Base-by-base conservation (phyloP, 2,113 vertebrate genomes). In the Notechis scutatus region DNA sequence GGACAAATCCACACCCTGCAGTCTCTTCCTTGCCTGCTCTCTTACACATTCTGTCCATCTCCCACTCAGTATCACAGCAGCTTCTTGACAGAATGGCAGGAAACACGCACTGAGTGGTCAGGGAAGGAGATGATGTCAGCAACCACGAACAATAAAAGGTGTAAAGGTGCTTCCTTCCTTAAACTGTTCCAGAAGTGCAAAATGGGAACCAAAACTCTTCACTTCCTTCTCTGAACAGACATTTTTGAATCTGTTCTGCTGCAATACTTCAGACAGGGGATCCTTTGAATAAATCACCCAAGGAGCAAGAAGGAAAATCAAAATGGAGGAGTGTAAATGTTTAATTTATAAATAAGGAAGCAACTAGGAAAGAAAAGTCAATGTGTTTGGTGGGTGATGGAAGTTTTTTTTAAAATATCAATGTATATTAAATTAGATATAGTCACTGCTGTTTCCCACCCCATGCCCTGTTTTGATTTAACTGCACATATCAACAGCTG, bases 151-250 rank as follows among this genome's bases (percentile, higher is more conserved):
- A 99, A 99, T 99, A 98, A 99, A 98, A 99, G 99, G 98, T 99
- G 98, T 98, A 98, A 99, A 99, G 98, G 98, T 99, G 98, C 98
- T 99, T 99, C 99, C 98, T 99, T 99, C 98, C 98, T 98, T 98
- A 98, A 98, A 99, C 98, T 97, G 98, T 98, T 98, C 98, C 97
- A 98, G 98, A 98, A 98, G 97, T 95, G 97, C 96, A 98, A 98
- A 98, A 98, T 98, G 97, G 98, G 98, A 99, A 98, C 98, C 97
- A 98, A 99, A 99, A 98, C 97, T 97, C 97, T 97, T 97, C 96
- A 97, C 98, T 98, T 98, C 97, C 98, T 98, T 97, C 97, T 97
- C 96, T 5, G 92, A 95, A 96, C 96, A 96, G 97, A 97, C 94
- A 95, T 94, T 96, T 97, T 97, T 97, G 96, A 97, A 95, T 97